These are phyloP conservation scores for Pegoplata infirma DNA, from an alignment of 2,888 invertebrate genomes.

Conservation along the genomic window DNA sequence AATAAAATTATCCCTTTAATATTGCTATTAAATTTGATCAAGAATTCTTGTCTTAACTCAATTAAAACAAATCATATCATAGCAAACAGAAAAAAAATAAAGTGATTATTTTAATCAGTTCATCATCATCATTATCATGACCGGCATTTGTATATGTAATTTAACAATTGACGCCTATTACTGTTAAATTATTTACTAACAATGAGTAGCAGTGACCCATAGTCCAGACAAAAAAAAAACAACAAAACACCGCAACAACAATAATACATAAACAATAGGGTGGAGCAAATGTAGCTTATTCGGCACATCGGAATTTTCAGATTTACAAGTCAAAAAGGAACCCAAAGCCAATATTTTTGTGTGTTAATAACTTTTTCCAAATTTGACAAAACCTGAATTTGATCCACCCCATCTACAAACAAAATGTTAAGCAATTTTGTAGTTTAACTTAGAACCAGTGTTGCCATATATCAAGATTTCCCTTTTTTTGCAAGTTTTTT, in stretches of 20 bases:
- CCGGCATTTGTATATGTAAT: slow-evolving; percentile 61
- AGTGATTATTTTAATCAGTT: slow-evolving; percentile 28
- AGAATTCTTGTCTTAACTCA: no score
- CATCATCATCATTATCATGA: slow-evolving; percentile 42
- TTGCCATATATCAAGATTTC: no score
- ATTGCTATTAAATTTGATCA: no score
- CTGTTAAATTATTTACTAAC: background rate
- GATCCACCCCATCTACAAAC: no score
- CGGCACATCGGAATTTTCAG: no score
- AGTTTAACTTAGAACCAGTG: slow-evolving; percentile 22
- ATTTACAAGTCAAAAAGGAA: no score
- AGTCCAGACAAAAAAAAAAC: slow-evolving; percentile 58
- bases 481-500: no score
- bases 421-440: slow-evolving; percentile 19
- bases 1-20: no score
- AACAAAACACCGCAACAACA: background rate
- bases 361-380: no score
- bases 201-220: slow-evolving; percentile 60
- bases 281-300: no score
- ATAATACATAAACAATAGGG: background rate
- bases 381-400: no score
- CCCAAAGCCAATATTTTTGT: no score
- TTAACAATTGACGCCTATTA: slow-evolving; percentile 64
- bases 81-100: background rate
- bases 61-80: background rate